Evolutionary conservation across 1,140 invertebrate genomes (phyloP), one percentile per base, ranked within the genome.

Genomic region (Ostrea edulis): DNA sequence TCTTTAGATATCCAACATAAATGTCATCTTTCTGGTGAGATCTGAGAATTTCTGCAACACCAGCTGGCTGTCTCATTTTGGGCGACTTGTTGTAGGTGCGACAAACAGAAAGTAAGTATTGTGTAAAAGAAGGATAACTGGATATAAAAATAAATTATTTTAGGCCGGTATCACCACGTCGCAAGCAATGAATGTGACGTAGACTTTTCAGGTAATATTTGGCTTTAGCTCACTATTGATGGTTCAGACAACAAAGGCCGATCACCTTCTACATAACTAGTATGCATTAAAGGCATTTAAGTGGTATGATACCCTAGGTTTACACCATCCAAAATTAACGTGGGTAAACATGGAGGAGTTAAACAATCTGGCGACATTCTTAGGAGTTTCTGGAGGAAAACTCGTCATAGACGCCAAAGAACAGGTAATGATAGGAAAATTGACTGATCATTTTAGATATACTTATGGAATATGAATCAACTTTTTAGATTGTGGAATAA

Each of bases 361-460:
- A 17, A 89, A 89, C n/a, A 85, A 65, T 54, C 44, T 91, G 25
- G 88, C 90, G 22, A 5, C 84, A 85, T 89, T 85, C 87, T 89
- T 91, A 85, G 85, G 87, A 52, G 90, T 91, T 44, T 86, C 89
- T 14, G 65, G 84, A 77, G 87, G 88, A 25, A 91, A 91, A 87
- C 68, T 91, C 25, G 87, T 88, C 4, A 81, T 89, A 62, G 90
- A 91, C 81, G 87, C 87, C 25, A 88, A 84, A 62, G 90, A 89
- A 82, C 88, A 84, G 85, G 88, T 88, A 85, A 81, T 52, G 9
- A 12, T 85, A 22, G 62, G 8, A 58, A 20, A 25, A 20, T 85
- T 62, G 8, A 20, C 20, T 77, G 35, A 44, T 2, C 35, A 1
- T 44, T 44, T 44, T 44, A 44, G 2, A 44, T 2, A 44, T 44